Evolutionary conservation across 2,113 vertebrate genomes (phyloP).

Genomic region (Zosterops borbonicus): DNA sequence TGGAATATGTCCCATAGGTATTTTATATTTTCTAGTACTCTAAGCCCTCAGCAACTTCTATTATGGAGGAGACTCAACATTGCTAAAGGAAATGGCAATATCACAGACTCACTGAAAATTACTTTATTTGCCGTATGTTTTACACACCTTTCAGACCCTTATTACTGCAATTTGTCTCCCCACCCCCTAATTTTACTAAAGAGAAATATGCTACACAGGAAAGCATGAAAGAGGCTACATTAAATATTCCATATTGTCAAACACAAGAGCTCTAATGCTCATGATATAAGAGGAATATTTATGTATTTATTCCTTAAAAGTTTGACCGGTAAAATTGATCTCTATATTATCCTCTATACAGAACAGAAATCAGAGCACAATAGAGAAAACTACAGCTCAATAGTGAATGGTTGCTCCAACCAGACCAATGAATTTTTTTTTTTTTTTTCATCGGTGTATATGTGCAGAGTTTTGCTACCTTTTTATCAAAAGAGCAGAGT

Average conservation of each 20-base stretch:
- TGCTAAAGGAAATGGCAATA: conserved; percentile 67
- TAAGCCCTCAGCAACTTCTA: conserved; percentile 75
- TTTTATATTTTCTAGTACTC: conserved; percentile 76
- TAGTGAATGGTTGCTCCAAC: background rate
- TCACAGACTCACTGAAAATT: conserved; percentile 66
- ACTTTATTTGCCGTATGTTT: conserved; percentile 56
- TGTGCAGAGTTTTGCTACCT: background rate
- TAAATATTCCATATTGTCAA: conserved; percentile 27
- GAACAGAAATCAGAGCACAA: background rate
- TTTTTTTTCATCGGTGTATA: background rate
- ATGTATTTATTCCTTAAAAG: conserved; percentile 37
- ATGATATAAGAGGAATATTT: background rate
- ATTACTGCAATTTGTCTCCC: conserved; percentile 51
- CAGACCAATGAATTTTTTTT: background rate
- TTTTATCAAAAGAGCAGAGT: background rate
- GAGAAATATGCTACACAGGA: conserved; percentile 22
- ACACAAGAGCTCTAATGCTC: background rate
- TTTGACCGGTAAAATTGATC: conserved; percentile 25
- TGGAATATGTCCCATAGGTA: conserved; percentile 78
- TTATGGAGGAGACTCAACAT: conserved; percentile 68
- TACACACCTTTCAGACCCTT: conserved; percentile 54
- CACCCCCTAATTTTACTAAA: conserved; percentile 57
- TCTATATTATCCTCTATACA: background rate
- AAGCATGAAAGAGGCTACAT: conserved; percentile 12
- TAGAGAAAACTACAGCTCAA: background rate